Evolutionary conservation across 35 echinoderm and acorn worm species (phyloP), one percentile per base, ranked within the genome.

Genomic region (Diadema setosum): DNA sequence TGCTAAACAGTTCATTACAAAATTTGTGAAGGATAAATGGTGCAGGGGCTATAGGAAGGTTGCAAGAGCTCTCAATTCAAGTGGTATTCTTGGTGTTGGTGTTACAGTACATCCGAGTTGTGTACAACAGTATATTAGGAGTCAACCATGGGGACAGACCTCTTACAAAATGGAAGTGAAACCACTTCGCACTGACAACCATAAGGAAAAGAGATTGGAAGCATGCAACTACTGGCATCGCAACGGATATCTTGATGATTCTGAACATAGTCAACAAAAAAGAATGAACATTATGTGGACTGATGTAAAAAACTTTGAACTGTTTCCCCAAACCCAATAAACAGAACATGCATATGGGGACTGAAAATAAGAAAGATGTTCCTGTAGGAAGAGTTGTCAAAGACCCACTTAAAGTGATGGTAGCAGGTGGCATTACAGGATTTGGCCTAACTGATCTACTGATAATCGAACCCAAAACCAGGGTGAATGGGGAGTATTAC

Each of bases 331-430:
- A 89, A 82, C 75, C 74, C 2, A 89, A 89, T 57, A 89, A 82
- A 89, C 87, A 89, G 59, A 89, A 89, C 65, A 89, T 89, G 87
- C 11, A 49, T 12, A 82, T 89, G 87, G 15, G 87, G 5, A n/a
- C 74, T 30, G 46, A 52, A 0, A 63, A 20, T 36, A 89, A 89
- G 46, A 18, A 5, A 58, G 27, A 82, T 34, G 87, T 89, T 14
- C 87, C 73, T 23, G 74, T 89, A 82, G 74, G 31, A 45, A 20
- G 87, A 2, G 87, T 89, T 18, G 46, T 89, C 0, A 89, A 89
- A 41, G 32, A 89, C 37, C 49, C 87, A 41, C 50, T 58, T 18
- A 89, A 89, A 41, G 69, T 89, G 17, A 82, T 89, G 75, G 74
- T 89, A 58, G 70, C 87, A 8, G 52, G 74, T 9, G 74, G 87